Percentiles rank a stretch among this genome's conserved stretches.
Evolutionary conservation across 2,113 vertebrate genomes (phyloP).

Genomic region (Haplochromis vanheusdeni): DNA sequence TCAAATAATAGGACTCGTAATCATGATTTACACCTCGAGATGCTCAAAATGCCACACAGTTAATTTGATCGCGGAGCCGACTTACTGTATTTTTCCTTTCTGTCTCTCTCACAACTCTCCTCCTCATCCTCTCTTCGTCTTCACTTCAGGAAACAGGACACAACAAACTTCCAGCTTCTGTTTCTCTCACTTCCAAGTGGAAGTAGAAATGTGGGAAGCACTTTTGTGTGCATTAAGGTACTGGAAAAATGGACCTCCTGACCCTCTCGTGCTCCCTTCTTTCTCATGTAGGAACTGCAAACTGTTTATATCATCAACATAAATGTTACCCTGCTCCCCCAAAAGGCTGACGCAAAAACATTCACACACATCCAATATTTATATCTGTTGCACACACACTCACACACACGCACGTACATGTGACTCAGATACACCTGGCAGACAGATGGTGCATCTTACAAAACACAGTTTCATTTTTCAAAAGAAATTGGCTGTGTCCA

Average conservation of each 20-base stretch:
- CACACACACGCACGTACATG: neutral
- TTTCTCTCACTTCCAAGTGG: constrained; percentile 69
- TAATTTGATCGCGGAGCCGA: neutral
- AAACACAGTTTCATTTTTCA: constrained; percentile 3
- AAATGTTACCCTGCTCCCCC: neutral
- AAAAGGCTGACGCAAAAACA: neutral
- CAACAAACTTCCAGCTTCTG: constrained; percentile 73
- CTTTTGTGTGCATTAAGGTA: neutral
- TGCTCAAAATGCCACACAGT: neutral
- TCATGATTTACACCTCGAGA: neutral
- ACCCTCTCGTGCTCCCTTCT: neutral
- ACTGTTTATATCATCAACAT: constrained; percentile 33
- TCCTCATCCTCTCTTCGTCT: constrained; percentile 27
- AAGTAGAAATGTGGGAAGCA: constrained; percentile 54
- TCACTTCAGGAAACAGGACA: constrained; percentile 54
- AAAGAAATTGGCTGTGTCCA: neutral
- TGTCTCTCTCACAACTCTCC: constrained; percentile 25
- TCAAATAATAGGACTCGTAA: neutral
- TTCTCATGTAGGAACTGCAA: constrained; percentile 22
- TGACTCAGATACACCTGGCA: constrained; percentile 11
- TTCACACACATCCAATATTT: neutral
- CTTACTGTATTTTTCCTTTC: constrained; percentile 25
- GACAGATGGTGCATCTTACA: neutral
- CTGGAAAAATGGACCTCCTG: constrained; percentile 22
- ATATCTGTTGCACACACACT: neutral